Conservation (phyloP, 2,797 vertebrate genomes). For the Novumbra hubbsi region DNA sequence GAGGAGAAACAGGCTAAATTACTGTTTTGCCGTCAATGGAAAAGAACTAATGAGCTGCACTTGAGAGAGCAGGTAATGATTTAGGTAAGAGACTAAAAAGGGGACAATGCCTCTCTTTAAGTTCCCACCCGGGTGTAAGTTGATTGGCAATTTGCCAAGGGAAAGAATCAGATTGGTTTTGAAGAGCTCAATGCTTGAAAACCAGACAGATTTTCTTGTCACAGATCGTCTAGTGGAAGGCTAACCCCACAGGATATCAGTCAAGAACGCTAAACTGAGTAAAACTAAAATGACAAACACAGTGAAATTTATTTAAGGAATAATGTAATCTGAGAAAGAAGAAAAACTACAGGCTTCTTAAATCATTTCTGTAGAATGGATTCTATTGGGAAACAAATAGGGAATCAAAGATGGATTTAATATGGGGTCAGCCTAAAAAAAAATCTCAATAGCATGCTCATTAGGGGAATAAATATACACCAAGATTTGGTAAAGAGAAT, state of each 20-base stretch:
- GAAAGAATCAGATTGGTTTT: slow-evolving; percentile 1
- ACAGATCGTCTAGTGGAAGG: neutral
- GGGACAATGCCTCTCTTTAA: slow-evolving; percentile 1
- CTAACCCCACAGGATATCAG: neutral
- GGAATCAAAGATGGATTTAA: too few relatives aligned
- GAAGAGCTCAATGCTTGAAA: neutral
- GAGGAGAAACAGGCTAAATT: slow-evolving; percentile 9
- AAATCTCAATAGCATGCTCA: too few relatives aligned
- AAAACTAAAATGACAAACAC: neutral
- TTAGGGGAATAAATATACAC: neutral
- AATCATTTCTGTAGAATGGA: too few relatives aligned
- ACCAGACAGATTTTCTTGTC: neutral
- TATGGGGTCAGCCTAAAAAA: too few relatives aligned
- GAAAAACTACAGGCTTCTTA: too few relatives aligned
- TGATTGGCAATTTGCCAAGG: slow-evolving; percentile 10
- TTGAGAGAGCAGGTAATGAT: slow-evolving; percentile 2
- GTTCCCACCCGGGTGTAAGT: neutral
- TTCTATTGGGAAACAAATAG: too few relatives aligned
- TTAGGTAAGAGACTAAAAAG: slow-evolving; percentile 2
- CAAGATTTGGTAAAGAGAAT: neutral
- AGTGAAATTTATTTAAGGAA: neutral
- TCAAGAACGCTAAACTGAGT: neutral
- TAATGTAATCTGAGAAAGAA: neutral
- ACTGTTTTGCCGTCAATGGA: slow-evolving; percentile 16
- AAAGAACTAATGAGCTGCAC: slow-evolving; percentile 7